A percentile compares a stretch with the other conserved stretches of the same genome.
phyloP scores from a whole-genome alignment of 2,113 vertebrate species.

The Catharus fuscescens region DNA sequence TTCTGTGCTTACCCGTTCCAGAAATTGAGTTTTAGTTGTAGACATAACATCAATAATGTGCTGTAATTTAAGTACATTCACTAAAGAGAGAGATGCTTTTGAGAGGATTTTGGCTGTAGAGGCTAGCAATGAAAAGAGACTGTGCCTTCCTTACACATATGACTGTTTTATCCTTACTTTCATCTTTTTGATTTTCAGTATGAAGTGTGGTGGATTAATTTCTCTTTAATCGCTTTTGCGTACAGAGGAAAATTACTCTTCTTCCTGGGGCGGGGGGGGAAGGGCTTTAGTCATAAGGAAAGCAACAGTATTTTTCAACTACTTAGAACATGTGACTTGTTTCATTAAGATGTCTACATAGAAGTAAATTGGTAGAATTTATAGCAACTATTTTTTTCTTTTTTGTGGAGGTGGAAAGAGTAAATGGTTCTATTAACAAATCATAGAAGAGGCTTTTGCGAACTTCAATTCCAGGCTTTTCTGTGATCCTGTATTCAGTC shows the following conservation, averaged over 20 bases:
- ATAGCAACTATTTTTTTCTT: not conserved
- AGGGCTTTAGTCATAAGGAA: not conserved
- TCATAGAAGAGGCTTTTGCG: not conserved
- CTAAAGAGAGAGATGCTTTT: not conserved
- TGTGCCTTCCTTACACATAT: not conserved
- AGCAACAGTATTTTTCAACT: not conserved
- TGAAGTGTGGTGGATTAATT: not conserved
- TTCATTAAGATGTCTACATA: not conserved
- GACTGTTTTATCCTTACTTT: not conserved
- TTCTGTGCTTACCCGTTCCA: not conserved
- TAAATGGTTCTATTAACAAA: not conserved
- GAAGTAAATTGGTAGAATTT: not conserved
- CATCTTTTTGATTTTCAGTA: not conserved
- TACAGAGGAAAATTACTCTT: not conserved
- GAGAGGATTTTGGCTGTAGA: not conserved
- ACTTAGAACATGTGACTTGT: not conserved
- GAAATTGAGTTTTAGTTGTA: not conserved
- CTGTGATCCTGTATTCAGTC: not conserved
- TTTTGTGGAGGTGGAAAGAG: not conserved
- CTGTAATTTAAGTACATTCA: not conserved
- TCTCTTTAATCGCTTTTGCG: not conserved
- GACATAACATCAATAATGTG: not conserved
- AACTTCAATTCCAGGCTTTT: not conserved
- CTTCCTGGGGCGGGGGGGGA: not conserved
- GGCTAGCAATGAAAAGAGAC: not conserved